Base-by-base conservation (phyloP, 2,113 vertebrate genomes). In the Chiloscyllium plagiosum region DNA sequence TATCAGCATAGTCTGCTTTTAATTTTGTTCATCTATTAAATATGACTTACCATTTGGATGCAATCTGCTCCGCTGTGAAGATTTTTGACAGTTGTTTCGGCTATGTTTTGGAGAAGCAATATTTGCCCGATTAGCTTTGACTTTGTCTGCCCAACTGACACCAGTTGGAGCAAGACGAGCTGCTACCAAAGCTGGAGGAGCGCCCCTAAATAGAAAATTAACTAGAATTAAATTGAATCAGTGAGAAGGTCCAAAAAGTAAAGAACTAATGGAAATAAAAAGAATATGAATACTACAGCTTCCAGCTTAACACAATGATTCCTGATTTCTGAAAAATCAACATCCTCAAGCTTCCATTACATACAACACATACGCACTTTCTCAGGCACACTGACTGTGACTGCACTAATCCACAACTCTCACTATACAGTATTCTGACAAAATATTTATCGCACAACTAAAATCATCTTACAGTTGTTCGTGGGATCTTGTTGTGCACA, bases 141-240 rank as follows among this genome's bases (percentile, higher is more conserved):
- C 99, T 96, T 99, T 98, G 96, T 99, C 99, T 0, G 99, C 99
- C 99, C 99, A 99, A 96, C 99, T 99, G 20, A 98, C 98, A 95
- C 98, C 99, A 10, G 98, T 96, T 96, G 98, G 98, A 96, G 98
- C 97, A 96, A 99, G 97, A 20, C 98, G 98, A 0, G 98, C 97
- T 10, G 98, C 97, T 96, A 98, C 97, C 96, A 98, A 97, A 0
- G 98, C 96, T 94, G 98, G 97, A 95, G 98, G 96, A 47, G 98
- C 98, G 93, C 98, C 98, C 96, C 99, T 99, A 96, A 66, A 96
- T 80, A 96, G 68, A 4, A 96, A 29, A 96, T 19, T 76, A 94
- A 29, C 89, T 83, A 56, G 94, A 92, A 56, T 66, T 42, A 68
- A 70, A 66, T 70, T 96, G 52, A 96, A 70, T 61, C 69, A 68